Evolutionary conservation across 2,888 invertebrate genomes (phyloP).

Genomic region (Agonopterix arenella): DNA sequence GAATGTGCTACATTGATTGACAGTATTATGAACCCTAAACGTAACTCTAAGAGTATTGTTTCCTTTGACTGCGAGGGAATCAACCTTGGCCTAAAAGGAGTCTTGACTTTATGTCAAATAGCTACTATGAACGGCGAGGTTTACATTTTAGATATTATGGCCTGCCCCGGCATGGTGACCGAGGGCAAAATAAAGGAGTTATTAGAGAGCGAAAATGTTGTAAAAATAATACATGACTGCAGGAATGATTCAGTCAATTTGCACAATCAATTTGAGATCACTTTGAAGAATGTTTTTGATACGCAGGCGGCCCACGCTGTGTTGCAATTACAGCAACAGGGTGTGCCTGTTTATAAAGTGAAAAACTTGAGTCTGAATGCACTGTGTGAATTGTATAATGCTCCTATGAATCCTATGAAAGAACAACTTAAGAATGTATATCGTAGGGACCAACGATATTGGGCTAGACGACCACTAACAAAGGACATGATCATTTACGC

Average conservation of each 20-base stretch:
- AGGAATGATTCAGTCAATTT: conserved; percentile 93
- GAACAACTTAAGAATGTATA: conserved; percentile 93
- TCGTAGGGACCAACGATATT: conserved; percentile 89
- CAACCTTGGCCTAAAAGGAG: conserved; percentile 92
- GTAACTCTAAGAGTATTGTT: conserved; percentile 78
- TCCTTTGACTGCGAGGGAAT: conserved; percentile 96
- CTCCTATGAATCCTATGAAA: conserved; percentile 92
- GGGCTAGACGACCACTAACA: conserved; percentile 92
- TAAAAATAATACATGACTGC: conserved; percentile 96
- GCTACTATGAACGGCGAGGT: conserved; percentile 89
- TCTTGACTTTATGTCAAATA: conserved; percentile 90
- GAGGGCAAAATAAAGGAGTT: conserved; percentile 88
- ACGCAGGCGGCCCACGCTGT: conserved; percentile 96
- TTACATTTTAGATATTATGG: conserved; percentile 91
- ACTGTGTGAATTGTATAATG: conserved; percentile 92
- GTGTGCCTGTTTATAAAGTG: conserved; percentile 95
- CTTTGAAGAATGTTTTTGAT: conserved; percentile 91
- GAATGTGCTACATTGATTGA: conserved; percentile 87
- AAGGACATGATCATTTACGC: conserved; percentile 95
- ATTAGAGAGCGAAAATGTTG: conserved; percentile 86
- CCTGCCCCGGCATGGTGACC: conserved; percentile 86
- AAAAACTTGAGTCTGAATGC: conserved; percentile 95
- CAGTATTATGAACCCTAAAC: conserved; percentile 80
- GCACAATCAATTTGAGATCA: conserved; percentile 89
- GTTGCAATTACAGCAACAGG: conserved; percentile 91